These are phyloP conservation scores for Pampus argenteus DNA, from an alignment of 2,797 vertebrate genomes.

Conservation along the genomic window DNA sequence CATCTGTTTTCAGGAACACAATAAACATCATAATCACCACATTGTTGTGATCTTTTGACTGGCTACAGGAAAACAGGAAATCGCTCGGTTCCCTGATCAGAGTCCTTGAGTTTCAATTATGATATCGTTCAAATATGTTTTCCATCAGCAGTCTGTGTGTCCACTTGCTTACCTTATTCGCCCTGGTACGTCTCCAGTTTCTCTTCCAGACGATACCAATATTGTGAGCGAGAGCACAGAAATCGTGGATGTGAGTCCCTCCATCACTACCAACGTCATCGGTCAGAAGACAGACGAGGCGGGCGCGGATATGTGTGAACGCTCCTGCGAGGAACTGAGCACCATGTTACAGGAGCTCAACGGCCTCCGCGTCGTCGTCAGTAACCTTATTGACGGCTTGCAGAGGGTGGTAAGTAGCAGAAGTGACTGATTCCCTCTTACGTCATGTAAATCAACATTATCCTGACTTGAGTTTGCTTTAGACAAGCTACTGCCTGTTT, in stretches of 20 bases:
- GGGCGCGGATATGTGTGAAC: slow-evolving; percentile 90
- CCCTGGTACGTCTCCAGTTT: slow-evolving; percentile 13
- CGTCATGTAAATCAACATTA: slow-evolving; percentile 29
- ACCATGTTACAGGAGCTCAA: slow-evolving; percentile 94
- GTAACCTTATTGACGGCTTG: slow-evolving; percentile 92
- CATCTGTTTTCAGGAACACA: slow-evolving; percentile 72
- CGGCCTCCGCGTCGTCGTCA: slow-evolving; percentile 90
- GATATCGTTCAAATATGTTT: slow-evolving; percentile 52
- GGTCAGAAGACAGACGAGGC: slow-evolving; percentile 84
- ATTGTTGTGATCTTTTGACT: slow-evolving; percentile 54
- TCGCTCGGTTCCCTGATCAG: slow-evolving; percentile 25
- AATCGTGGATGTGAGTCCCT: slow-evolving; percentile 89
- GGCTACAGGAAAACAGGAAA: slow-evolving; percentile 65
- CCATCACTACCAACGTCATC: slow-evolving; percentile 86
- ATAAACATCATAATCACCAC: slow-evolving; percentile 67
- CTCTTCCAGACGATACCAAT: slow-evolving; percentile 87
- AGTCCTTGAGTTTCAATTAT: slow-evolving; percentile 46
- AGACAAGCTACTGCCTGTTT: slow-evolving; percentile 29
- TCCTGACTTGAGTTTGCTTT: slow-evolving; percentile 44
- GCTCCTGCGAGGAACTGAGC: slow-evolving; percentile 94
- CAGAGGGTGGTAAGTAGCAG: slow-evolving; percentile 91
- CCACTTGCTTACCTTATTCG: slow-evolving; percentile 20
- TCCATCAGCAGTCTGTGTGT: slow-evolving; percentile 36
- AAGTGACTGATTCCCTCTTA: slow-evolving; percentile 5
- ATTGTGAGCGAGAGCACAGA: slow-evolving; percentile 90